Conservation (phyloP, 2,888 invertebrate species). For the Seladonia tumulorum region DNA sequence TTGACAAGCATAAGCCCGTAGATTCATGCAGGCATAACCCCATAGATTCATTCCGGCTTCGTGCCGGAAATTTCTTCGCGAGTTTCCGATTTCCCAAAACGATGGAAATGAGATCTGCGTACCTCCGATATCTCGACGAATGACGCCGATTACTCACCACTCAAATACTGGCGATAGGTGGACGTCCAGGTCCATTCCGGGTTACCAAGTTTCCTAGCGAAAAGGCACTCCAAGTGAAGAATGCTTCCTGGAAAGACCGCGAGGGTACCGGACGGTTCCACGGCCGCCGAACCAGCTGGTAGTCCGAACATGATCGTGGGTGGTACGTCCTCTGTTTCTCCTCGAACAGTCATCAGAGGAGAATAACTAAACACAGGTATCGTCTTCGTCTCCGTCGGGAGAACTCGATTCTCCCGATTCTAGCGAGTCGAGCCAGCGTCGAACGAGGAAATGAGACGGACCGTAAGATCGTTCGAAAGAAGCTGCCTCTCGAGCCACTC, state of each 20-base stretch:
- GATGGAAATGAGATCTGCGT: not conserved
- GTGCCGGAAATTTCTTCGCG: not conserved
- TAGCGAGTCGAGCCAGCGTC: not conserved
- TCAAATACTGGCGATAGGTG: slow-evolving; percentile 90
- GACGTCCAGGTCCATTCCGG: slow-evolving; percentile 97
- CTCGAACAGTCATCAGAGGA: slow-evolving; percentile 68
- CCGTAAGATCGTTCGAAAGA: not conserved
- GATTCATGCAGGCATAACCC: too few species aligned
- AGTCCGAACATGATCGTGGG: slow-evolving; percentile 92
- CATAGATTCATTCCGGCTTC: too few species aligned
- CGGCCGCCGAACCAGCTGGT: slow-evolving; percentile 91
- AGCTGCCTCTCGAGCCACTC: slow-evolving; percentile 54
- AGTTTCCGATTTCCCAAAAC: not conserved
- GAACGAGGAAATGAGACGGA: not conserved
- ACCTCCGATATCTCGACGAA: not conserved
- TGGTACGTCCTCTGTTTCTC: slow-evolving; percentile 89
- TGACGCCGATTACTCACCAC: slow-evolving; percentile 86
- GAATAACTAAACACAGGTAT: slow-evolving; percentile 18
- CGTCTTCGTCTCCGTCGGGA: not conserved
- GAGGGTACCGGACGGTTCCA: slow-evolving; percentile 91
- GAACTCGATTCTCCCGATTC: not conserved
- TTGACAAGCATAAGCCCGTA: too few species aligned
- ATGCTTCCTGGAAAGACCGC: slow-evolving; percentile 93
- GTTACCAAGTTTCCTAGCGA: slow-evolving; percentile 90
- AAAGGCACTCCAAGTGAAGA: slow-evolving; percentile 92